Percentiles rank a stretch among this genome's conserved stretches.
Evolutionary conservation across 1,140 invertebrate genomes (phyloP).

Genomic region (Drosophila micromelanica): DNA sequence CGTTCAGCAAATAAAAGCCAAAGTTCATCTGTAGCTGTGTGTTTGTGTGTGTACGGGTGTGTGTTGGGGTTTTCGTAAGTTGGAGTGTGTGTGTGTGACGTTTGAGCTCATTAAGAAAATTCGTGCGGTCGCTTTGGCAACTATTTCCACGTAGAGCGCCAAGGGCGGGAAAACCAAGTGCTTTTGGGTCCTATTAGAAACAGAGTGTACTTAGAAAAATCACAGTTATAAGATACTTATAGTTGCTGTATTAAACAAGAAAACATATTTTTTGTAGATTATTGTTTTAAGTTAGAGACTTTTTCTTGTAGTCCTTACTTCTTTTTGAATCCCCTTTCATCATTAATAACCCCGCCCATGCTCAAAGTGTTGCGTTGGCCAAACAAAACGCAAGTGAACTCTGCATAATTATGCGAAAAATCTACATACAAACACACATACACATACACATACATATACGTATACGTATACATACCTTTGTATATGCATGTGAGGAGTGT

Average conservation of each 20-base stretch:
- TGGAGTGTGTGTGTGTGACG: conserved; percentile 45
- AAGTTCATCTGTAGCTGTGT: conserved; percentile 35
- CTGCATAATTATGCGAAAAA: conserved; percentile 71
- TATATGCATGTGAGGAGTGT: conserved; percentile 15
- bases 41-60: neutral
- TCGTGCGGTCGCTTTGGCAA: conserved; percentile 70
- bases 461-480: conserved; percentile 11
- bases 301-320: no score
- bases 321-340: no score
- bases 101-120: conserved; percentile 74
- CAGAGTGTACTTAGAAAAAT: no score
- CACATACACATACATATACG: conserved; percentile 1
- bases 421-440: conserved; percentile 10
- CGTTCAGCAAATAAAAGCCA: conserved; percentile 50
- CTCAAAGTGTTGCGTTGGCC: conserved; percentile 55
- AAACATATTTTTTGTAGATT: no score
- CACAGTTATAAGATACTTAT: no score
- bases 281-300: neutral
- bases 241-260: no score
- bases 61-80: neutral
- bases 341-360: conserved; percentile 2
- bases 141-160: conserved; percentile 47
- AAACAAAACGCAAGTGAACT: conserved; percentile 68
- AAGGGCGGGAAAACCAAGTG: conserved; percentile 7
- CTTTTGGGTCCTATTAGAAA: neutral